Evolutionary conservation across 2,888 invertebrate genomes (phyloP).

Genomic region (Latheticus oryzae): DNA sequence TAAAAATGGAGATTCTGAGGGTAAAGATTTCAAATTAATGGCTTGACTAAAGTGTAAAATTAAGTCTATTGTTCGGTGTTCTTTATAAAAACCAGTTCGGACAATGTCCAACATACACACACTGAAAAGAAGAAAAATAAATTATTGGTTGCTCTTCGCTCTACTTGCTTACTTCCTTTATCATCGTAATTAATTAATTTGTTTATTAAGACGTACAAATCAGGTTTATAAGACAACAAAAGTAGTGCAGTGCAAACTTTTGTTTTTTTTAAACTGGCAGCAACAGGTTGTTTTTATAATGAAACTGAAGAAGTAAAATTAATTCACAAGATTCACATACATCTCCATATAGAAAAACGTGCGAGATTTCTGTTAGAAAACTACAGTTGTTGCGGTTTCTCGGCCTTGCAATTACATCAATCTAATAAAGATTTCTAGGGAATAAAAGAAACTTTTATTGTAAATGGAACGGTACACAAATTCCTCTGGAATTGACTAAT

Average conservation of each 20-base stretch:
- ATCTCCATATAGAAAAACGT: constrained; percentile 16
- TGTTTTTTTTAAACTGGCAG: not conserved
- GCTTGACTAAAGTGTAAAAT: constrained; percentile 32
- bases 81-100: constrained; percentile 1
- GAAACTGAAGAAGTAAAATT: constrained; percentile 1
- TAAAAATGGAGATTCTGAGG: not conserved
- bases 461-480: constrained; percentile 24
- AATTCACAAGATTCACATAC: too few species aligned
- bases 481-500: constrained; percentile 24
- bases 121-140: constrained; percentile 1
- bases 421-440: constrained; percentile 36
- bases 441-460: constrained; percentile 31
- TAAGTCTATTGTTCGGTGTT: constrained; percentile 25
- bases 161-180: constrained; percentile 18
- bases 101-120: constrained; percentile 8
- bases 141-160: constrained; percentile 11
- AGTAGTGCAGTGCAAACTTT: not conserved
- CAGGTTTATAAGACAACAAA: constrained; percentile 11
- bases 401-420: constrained; percentile 45
- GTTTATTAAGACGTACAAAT: constrained; percentile 2
- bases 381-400: constrained; percentile 52
- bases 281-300: constrained; percentile 8
- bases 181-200: constrained; percentile 21
- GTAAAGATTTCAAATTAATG: constrained; percentile 21
- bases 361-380: constrained; percentile 37